These are phyloP conservation scores for Balearica regulorum DNA, from an alignment of 2,797 vertebrate species.

Conservation along the genomic window DNA sequence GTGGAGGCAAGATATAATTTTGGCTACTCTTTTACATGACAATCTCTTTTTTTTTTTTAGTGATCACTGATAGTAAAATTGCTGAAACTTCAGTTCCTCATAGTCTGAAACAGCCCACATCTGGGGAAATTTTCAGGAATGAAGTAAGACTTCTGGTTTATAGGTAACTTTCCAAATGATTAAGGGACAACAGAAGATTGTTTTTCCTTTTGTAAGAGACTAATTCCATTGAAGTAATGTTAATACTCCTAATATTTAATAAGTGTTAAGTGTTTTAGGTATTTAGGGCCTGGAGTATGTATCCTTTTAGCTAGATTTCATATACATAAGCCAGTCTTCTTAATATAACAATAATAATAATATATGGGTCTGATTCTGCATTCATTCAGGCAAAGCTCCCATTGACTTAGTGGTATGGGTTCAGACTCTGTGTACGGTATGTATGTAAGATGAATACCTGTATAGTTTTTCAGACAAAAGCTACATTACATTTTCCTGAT, in stretches of 20 bases:
- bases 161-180: background rate
- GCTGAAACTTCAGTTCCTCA: background rate
- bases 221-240: background rate
- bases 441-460: background rate
- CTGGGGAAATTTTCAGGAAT: background rate
- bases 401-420: background rate
- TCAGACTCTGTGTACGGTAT: background rate
- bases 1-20: background rate
- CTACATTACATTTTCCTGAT: background rate
- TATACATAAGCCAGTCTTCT: background rate
- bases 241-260: background rate
- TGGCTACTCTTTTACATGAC: background rate
- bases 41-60: background rate
- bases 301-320: background rate
- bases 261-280: background rate
- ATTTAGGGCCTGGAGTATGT: background rate
- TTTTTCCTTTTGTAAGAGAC: background rate
- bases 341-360: background rate
- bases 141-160: background rate
- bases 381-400: background rate
- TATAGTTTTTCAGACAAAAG: background rate
- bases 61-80: background rate
- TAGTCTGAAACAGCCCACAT: background rate
- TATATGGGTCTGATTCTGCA: background rate
- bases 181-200: background rate